Conservation (phyloP, 1,140 invertebrate genomes). For the Drosophila mauritiana region DNA sequence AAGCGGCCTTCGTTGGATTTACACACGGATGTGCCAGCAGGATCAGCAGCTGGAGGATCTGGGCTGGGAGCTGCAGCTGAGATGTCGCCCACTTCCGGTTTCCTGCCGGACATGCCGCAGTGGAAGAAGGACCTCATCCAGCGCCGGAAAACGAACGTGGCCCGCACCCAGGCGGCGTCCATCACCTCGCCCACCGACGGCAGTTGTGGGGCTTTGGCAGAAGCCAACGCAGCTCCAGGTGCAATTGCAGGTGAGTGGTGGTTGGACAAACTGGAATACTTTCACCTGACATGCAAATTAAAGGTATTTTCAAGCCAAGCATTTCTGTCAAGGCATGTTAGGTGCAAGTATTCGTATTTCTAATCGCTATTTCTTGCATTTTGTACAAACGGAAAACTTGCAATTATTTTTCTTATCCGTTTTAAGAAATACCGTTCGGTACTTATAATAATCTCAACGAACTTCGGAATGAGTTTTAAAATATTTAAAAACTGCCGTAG, state of each 20-base stretch:
- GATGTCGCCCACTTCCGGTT: constrained; percentile 57
- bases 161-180: constrained; percentile 68
- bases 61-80: constrained; percentile 16
- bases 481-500: not conserved
- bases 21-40: constrained; percentile 31
- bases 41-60: constrained; percentile 12
- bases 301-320: not conserved
- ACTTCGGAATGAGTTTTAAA: not conserved
- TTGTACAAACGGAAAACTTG: not conserved
- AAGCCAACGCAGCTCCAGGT: constrained; percentile 25
- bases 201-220: constrained; percentile 63
- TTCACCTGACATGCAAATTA: not conserved
- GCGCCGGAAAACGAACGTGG: constrained; percentile 86
- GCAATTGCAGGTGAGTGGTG: constrained; percentile 52
- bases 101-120: constrained; percentile 86
- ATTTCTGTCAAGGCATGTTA: not conserved
- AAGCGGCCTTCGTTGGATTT: constrained; percentile 70
- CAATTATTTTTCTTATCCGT: not conserved
- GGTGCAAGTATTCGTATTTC: not conserved
- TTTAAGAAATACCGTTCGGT: too few species aligned
- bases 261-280: constrained; percentile 3
- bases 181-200: constrained; percentile 41
- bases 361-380: not conserved
- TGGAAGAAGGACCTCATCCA: constrained; percentile 91
- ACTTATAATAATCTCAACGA: too few species aligned